phyloP scores from a whole-genome alignment of 2,888 invertebrate genomes.

The Beris morrisii region DNA sequence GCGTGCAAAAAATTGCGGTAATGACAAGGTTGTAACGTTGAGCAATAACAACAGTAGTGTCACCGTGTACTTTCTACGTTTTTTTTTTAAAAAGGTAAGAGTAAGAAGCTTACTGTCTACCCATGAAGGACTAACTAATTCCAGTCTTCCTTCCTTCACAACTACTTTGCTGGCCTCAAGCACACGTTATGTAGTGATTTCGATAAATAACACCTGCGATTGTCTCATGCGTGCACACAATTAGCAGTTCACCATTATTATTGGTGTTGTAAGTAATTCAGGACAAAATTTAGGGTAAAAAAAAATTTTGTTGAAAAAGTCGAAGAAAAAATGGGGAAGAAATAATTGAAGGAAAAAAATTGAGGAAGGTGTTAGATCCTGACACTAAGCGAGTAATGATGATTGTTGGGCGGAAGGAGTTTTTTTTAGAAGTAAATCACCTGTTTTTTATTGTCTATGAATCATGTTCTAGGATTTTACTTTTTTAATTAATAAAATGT shows the following conservation, averaged over 20 bases:
- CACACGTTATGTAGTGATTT: conserved; percentile 33
- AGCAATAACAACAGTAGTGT: background rate
- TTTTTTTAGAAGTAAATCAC: no score
- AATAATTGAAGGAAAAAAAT: conserved; percentile 1
- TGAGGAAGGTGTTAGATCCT: background rate
- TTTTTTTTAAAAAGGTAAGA: background rate
- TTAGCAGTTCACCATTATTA: conserved; percentile 36
- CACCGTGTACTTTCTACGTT: background rate
- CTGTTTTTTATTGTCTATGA: no score
- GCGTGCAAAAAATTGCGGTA: no score
- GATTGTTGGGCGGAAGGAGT: no score
- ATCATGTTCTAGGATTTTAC: no score
- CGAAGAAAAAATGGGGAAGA: background rate
- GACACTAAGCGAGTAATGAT: no score
- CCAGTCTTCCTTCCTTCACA: background rate
- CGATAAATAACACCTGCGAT: conserved; percentile 30
- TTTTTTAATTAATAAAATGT: no score
- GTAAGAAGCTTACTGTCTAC: no score
- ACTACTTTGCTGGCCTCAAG: conserved; percentile 18
- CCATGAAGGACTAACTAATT: no score
- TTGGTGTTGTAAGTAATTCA: conserved; percentile 26
- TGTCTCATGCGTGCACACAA: conserved; percentile 35
- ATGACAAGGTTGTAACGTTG: background rate
- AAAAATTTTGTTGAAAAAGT: conserved; percentile 18
- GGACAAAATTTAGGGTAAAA: conserved; percentile 25